Evolutionary conservation across 2,113 vertebrate genomes (phyloP).

Genomic region (Recurvirostra avosetta): DNA sequence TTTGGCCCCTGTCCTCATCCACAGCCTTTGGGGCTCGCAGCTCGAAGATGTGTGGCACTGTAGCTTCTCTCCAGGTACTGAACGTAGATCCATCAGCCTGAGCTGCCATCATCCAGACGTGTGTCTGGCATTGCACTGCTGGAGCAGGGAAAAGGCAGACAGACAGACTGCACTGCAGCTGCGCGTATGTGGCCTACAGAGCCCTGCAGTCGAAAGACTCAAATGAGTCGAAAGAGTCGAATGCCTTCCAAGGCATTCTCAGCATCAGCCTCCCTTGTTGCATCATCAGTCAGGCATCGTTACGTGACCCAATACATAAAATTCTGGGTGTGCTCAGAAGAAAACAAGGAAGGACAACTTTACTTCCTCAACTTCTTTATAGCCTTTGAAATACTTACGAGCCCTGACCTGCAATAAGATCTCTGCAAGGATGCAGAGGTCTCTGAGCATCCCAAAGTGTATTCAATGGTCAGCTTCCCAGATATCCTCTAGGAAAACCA

Average conservation of each 20-base stretch:
- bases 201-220: neutral
- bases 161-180: neutral
- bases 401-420: neutral
- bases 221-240: no score
- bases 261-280: neutral
- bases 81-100: neutral
- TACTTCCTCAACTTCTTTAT: neutral
- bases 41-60: neutral
- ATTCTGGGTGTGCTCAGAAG: neutral
- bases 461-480: neutral
- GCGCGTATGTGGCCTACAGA: neutral
- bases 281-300: accelerated
- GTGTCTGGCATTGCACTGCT: neutral
- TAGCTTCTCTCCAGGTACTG: neutral
- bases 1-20: neutral
- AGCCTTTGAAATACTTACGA: neutral
- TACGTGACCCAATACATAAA: neutral
- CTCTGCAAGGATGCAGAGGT: neutral
- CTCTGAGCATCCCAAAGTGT: neutral
- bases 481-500: neutral
- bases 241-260: neutral
- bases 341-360: neutral
- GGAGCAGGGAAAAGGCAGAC: neutral
- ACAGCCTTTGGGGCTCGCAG: neutral
- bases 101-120: neutral